Evolutionary conservation across 2,113 vertebrate species (phyloP), one percentile per base, ranked within the genome.

Genomic region (Hyla sarda): DNA sequence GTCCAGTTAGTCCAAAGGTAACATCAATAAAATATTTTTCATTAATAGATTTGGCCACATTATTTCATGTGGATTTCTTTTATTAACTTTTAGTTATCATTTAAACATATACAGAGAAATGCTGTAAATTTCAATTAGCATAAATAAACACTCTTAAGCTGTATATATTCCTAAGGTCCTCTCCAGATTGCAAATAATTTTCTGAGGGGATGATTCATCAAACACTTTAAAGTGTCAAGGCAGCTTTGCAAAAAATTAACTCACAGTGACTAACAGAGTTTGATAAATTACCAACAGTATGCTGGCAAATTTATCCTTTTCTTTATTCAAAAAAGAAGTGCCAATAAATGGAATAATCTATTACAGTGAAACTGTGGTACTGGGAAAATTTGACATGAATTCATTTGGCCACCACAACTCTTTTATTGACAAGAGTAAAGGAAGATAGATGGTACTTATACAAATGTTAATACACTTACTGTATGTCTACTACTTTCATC

Each of bases 201-300:
- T 60, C 32, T 81, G 45, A 62, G 78, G 28, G 52, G 56, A 28
- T 81, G 56, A 81, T 62, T 62, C 34, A 81, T 81, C 78, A 81
- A 81, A 81, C 78, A 45, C 78, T 62, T 81, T 62, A 45, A 81
- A 62, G 56, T 62, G 78, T 81, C 78, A 81, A 47, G 37, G 78
- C 34, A 62, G 56, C 65, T 65, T 81, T 62, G 41, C 78, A 65
- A 65, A 81, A n/a, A 81, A 62, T 81, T 62, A 81, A 47, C 56
- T 81, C 37, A 60, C 78, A 47, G 21, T 62, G 34, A 45, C 78
- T 81, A 47, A 81, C 52, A 65, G 78, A 81, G 56, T 81, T 81
- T 81, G 78, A 81, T 81, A 60, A 81, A 81, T 81, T 62, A 81
- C 78, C 37, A 81, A 62, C 78, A 62, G 78, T 23, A 62, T 81